Percentiles rank a stretch among this genome's conserved stretches.
Conservation (phyloP, 2,797 vertebrate genomes). For the Columba guinea region DNA sequence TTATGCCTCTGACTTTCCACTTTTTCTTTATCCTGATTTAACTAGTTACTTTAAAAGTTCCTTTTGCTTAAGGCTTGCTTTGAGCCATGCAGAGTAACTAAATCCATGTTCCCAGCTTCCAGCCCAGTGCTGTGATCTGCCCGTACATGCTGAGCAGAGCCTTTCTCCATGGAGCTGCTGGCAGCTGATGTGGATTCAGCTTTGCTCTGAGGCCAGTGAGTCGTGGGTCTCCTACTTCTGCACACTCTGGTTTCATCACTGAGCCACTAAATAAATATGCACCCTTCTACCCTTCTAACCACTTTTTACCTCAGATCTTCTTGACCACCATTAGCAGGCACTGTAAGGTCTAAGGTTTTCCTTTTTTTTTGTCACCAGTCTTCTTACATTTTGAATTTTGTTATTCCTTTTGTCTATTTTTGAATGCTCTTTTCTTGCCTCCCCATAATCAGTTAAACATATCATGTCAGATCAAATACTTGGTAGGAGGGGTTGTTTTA, state of each 20-base stretch:
- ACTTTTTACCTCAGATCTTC: background rate
- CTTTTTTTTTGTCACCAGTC: background rate
- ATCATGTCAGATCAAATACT: background rate
- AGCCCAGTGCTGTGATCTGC: background rate
- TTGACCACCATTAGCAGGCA: background rate
- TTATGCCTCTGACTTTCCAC: background rate
- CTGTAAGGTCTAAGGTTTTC: background rate
- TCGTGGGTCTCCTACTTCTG: rapidly evolving
- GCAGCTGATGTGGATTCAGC: background rate
- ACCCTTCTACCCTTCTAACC: background rate
- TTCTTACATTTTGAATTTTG: background rate
- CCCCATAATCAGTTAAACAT: background rate
- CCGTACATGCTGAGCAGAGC: background rate
- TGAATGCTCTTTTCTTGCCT: background rate
- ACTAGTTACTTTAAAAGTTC: background rate
- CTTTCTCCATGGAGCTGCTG: background rate
- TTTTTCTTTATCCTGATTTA: background rate
- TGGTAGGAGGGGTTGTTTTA: background rate
- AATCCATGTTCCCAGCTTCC: background rate
- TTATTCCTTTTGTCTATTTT: background rate
- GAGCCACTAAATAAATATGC: background rate
- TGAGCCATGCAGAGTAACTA: background rate
- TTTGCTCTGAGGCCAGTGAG: background rate
- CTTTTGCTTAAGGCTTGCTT: background rate
- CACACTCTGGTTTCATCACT: background rate